These are phyloP conservation scores for Asarcornis scutulata DNA, from an alignment of 2,113 vertebrate species.

Conservation along the genomic window DNA sequence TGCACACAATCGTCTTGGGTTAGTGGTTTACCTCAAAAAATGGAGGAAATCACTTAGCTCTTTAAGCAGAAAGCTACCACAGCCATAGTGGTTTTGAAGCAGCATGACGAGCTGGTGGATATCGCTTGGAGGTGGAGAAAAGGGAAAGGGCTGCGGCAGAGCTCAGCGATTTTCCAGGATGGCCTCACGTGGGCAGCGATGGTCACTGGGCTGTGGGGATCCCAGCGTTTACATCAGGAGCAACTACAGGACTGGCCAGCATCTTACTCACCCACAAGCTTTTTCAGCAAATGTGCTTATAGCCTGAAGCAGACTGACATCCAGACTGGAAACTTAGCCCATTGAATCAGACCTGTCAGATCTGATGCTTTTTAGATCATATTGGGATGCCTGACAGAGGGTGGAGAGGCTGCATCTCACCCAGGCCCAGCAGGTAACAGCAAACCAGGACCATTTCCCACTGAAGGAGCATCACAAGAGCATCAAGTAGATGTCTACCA, in stretches of 20 bases:
- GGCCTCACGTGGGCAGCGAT: background rate
- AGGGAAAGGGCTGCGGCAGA: background rate
- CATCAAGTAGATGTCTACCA: background rate
- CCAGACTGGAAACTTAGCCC: background rate
- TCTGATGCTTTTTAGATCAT: background rate
- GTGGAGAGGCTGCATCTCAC: background rate
- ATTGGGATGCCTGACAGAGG: background rate
- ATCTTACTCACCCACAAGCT: background rate
- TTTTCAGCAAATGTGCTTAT: background rate
- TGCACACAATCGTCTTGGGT: background rate
- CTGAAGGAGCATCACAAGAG: background rate
- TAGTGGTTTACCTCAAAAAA: constrained; percentile 61
- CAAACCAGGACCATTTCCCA: background rate
- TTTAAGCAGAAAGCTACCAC: background rate
- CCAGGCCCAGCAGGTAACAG: rapidly evolving
- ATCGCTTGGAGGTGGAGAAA: background rate
- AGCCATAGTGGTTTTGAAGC: constrained; percentile 13
- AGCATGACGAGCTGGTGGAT: background rate
- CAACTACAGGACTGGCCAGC: background rate
- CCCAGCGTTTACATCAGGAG: background rate
- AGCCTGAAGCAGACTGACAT: background rate
- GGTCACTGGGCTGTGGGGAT: background rate
- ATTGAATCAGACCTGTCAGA: background rate
- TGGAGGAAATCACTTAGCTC: background rate
- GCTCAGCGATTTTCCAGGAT: background rate